These are phyloP conservation scores for Ptilorrhoa leucosticta DNA, from an alignment of 2,113 vertebrate genomes.

Conservation along the genomic window DNA sequence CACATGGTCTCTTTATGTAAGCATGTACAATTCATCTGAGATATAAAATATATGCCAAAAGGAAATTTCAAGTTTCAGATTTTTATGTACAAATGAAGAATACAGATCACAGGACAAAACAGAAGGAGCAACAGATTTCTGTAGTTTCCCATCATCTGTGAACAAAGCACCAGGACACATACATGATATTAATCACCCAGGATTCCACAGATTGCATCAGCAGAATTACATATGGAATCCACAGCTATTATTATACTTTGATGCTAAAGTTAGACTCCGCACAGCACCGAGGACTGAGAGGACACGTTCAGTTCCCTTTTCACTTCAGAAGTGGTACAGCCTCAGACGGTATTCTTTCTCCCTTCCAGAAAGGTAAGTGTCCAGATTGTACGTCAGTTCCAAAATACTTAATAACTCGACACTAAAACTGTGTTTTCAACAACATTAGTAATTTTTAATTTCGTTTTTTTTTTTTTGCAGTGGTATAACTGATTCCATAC, in stretches of 20 bases:
- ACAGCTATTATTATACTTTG: background rate
- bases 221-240: constrained; percentile 5
- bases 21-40: background rate
- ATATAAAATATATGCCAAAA: background rate
- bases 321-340: background rate
- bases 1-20: background rate
- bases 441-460: background rate
- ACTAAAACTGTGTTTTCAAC: background rate
- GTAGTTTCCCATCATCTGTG: constrained; percentile 19
- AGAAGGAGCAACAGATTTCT: constrained; percentile 53
- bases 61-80: background rate
- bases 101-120: background rate
- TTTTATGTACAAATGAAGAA: background rate
- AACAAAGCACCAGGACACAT: background rate
- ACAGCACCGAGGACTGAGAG: background rate
- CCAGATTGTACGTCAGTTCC: background rate
- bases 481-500: background rate
- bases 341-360: background rate
- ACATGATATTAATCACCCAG: constrained; percentile 17
- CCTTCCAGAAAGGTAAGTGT: background rate
- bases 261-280: background rate
- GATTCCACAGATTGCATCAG: constrained; percentile 25
- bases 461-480: background rate
- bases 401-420: background rate
- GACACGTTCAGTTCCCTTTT: background rate